phyloP scores from a whole-genome alignment of 2,888 invertebrate genomes.

The Arctia plantaginis region DNA sequence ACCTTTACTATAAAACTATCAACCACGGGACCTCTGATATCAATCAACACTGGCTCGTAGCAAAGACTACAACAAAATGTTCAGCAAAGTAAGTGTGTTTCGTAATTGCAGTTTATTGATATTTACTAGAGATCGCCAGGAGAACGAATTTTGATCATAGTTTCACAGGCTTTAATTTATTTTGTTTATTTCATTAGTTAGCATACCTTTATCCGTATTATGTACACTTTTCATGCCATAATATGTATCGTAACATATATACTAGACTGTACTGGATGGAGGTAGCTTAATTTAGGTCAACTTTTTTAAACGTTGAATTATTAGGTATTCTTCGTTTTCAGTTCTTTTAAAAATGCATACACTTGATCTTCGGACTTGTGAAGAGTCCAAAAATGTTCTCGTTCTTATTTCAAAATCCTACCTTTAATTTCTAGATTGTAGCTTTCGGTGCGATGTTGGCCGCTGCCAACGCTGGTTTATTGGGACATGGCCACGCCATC shows the following conservation, averaged over 20 bases:
- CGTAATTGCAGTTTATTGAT: neutral
- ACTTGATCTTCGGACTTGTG: neutral
- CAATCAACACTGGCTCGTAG: slow-evolving; percentile 53
- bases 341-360: neutral
- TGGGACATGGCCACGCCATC: slow-evolving; percentile 51
- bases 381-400: slow-evolving; percentile 50
- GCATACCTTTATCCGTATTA: no score
- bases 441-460: slow-evolving; percentile 56
- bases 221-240: no score
- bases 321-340: neutral
- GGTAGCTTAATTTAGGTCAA: no score
- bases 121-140: neutral
- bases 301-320: no score
- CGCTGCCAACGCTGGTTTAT: slow-evolving; percentile 63
- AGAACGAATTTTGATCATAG: neutral
- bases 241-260: no score
- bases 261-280: no score
- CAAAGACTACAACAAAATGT: slow-evolving; percentile 54
- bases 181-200: no score
- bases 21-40: slow-evolving; percentile 44
- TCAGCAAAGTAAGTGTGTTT: slow-evolving; percentile 57
- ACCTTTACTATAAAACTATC: slow-evolving; percentile 52
- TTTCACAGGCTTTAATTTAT: no score
- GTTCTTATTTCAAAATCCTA: neutral
- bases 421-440: slow-evolving; percentile 32